Evolutionary conservation across 37 sponge, comb jelly and placozoan species (phyloP), one percentile per base, ranked within the genome.

Genomic region (Theonella swinhoei): DNA sequence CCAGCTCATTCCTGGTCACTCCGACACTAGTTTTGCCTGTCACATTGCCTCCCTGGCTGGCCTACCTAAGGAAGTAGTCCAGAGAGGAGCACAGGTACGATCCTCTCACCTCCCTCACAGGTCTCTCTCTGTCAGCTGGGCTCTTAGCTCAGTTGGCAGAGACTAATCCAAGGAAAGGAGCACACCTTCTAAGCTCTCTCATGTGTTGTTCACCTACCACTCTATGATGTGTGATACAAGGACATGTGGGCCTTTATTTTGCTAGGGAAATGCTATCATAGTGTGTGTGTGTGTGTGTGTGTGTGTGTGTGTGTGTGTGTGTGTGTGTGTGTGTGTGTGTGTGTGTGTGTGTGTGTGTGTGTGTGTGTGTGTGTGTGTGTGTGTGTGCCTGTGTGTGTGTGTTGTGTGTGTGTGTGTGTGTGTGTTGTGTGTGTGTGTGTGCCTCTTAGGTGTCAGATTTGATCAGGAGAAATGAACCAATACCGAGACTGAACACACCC

Each of bases 41-140:
- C 91, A 99, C 86, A 93, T 96, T 26, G 97, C 99, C 43, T 77
- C 91, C 34, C 43, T 64, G 20, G 95, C 78, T 29, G 95, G 94
- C 23, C 25, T 97, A 20, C 88, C 91, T 39, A 65, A 32, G 3
- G 74, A 64, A 0, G 75, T 97, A 0, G 77, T 97, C 8, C 66
- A 88, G 34, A 47, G 98, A 63, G 98, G 82, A n/a, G 61, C 39
- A 64, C 78, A 78, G 36, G 78, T 78, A 58, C 17, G 60, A 20
- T 19, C 19, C 60, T 20, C 17, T 19, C 60, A 58, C 19, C 60
- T 58, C n/a, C n/a, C n/a, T n/a, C 41, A 75, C 74, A 70, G 17
- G 60, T n/a, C n/a, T n/a, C n/a, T n/a, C n/a, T n/a, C n/a, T n/a
- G n/a, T n/a, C n/a, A n/a, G n/a, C n/a, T n/a, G n/a, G n/a, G n/a